Evolutionary conservation across 1,140 invertebrate species (phyloP), one percentile per base, ranked within the genome.

Genomic region (Neodiprion fabricii): DNA sequence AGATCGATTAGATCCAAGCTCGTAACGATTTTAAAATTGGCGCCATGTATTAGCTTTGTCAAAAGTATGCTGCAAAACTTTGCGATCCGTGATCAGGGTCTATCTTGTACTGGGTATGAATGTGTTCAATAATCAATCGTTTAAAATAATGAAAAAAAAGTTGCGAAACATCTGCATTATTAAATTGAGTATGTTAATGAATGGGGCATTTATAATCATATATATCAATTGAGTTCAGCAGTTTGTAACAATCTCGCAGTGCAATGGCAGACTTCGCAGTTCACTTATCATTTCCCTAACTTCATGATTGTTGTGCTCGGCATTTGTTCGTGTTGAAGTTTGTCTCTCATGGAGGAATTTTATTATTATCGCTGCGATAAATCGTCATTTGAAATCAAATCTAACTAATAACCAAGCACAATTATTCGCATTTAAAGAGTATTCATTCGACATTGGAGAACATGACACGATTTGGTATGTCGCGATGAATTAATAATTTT

Each of bases 251-350:
- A 61, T 61, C 53, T 61, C 53, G 53, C 53, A 61, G 48, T 76
- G 61, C 40, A 83, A 85, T 85, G 84, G 84, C 82, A 75, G 83
- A 79, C 78, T 79, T 81, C 78, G 78, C 73, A 79, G 78, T 82
- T 84, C 81, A 81, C 80, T 81, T 82, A 82, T 83, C 80, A 80
- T 80, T 81, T 75, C 79, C 81, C 81, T 83, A 88, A 87, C 87
- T 88, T 88, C 86, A 88, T 83, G 84, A 86, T 87, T 86, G 83
- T 88, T 86, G 82, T 85, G 83, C 76, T 79, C 81, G 81, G 83
- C 85, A 86, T 88, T 88, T 88, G 87, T 88, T 88, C 88, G 84
- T 85, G 81, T 84, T 88, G 87, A 88, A 88, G 85, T 88, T 86
- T 76, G 85, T 83, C 83, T 83, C 82, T 77, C 81, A 80, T 82